Evolutionary conservation across 1,140 invertebrate species (phyloP), one percentile per base, ranked within the genome.

Genomic region (Mercenaria mercenaria): DNA sequence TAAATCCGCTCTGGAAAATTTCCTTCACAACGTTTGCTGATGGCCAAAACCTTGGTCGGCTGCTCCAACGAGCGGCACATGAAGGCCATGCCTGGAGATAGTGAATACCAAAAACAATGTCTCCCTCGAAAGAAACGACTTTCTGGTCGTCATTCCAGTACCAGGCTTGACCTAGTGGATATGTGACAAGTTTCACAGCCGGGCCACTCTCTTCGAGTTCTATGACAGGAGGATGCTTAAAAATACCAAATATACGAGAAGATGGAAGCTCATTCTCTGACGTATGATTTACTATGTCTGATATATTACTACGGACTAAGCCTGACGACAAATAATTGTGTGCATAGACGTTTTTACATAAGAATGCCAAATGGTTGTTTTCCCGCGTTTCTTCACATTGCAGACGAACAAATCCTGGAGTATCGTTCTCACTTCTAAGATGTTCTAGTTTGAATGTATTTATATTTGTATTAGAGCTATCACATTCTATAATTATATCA

Each of bases 401-500:
- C 15, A 39, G 67, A 15, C 67, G 34, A 72, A 41, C 67, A 39
- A 72, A 72, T 37, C 67, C 67, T 20, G 8, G 67, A 15, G 0
- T 39, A 13, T 6, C 32, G 39, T 37, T 39, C 34, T 39, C 34
- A 15, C 29, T 8, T 23, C 29, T 20, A 26, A 72, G 4, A 15
- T 72, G 10, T 15, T 32, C 11, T n/a, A 29, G 26, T 29, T 72
- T 29, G 13, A 32, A 32, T 15, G 0, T 1, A 23, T 20, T 15
- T 59, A 59, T 13, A n/a, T 59, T 59, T 59, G 18, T 20, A 41
- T 72, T 29, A 20, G 67, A 72, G 18, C 11, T 41, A 20, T 26
- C 29, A 39, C 67, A 72, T 72, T 72, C 67, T 34, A 72, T 72
- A 72, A 72, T 72, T 2, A 72, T 29, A 72, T 72, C 67, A 72